phyloP scores from a whole-genome alignment of 2,888 invertebrate genomes.

The Carpatolechia fugitivella region DNA sequence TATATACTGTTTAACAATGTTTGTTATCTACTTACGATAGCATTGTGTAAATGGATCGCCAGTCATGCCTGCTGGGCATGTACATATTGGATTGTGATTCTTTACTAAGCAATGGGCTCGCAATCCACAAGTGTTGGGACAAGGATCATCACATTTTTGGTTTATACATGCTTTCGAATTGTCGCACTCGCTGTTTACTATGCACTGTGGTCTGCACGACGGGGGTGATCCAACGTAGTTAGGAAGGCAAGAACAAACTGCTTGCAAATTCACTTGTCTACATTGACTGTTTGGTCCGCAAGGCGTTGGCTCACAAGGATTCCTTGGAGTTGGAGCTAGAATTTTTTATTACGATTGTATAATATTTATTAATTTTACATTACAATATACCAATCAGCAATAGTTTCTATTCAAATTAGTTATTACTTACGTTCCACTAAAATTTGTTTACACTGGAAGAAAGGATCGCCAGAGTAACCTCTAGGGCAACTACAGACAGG shows the following conservation, averaged over 20 bases:
- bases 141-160: constrained; percentile 92
- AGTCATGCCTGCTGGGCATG: constrained; percentile 89
- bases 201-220: constrained; percentile 90
- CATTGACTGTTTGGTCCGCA: constrained; percentile 94
- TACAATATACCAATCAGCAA: no score
- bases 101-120: constrained; percentile 89
- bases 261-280: constrained; percentile 87
- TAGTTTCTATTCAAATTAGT: no score
- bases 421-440: constrained; percentile 54
- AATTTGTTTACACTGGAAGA: constrained; percentile 85
- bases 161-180: constrained; percentile 90
- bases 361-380: no score
- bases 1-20: no score
- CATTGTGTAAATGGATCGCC: constrained; percentile 93
- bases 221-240: constrained; percentile 89
- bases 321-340: constrained; percentile 68
- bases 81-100: constrained; percentile 93
- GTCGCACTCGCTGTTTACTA: constrained; percentile 92
- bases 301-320: constrained; percentile 90
- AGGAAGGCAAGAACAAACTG: constrained; percentile 90
- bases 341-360: not conserved
- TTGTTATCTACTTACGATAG: constrained; percentile 79
- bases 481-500: constrained; percentile 87
- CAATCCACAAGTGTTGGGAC: constrained; percentile 92
- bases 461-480: constrained; percentile 90